Conservation (phyloP, 2,888 invertebrate genomes). For the Abrostola tripartita region DNA sequence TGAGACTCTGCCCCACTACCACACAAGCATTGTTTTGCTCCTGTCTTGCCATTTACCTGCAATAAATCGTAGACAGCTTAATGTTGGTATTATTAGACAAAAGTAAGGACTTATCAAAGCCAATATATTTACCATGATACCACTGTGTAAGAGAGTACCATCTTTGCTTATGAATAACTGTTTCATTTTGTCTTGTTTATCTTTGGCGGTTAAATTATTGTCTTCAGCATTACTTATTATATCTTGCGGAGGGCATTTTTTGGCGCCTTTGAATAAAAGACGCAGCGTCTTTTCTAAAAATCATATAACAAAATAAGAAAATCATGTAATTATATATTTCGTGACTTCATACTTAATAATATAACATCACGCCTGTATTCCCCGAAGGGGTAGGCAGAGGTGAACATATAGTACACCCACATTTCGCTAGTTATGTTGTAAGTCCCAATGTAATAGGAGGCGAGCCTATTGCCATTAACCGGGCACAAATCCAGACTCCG, state of each 20-base stretch:
- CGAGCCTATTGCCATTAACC: no score
- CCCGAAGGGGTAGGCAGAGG: no score
- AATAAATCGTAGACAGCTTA: neutral
- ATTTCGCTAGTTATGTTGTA: no score
- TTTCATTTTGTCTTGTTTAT: conserved; percentile 74
- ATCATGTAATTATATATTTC: no score
- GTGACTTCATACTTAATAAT: no score
- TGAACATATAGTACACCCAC: no score
- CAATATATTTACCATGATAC: conserved; percentile 64
- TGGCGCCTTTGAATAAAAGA: conserved; percentile 77
- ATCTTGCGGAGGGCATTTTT: conserved; percentile 60
- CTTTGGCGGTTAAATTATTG: conserved; percentile 16
- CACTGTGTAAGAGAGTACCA: conserved; percentile 72
- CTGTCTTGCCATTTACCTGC: conserved; percentile 51
- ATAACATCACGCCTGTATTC: no score
- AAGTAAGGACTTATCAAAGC: neutral
- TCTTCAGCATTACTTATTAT: conserved; percentile 32
- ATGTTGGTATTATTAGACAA: neutral
- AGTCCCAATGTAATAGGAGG: no score
- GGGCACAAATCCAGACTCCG: no score
- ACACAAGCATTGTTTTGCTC: conserved; percentile 62
- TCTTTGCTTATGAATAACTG: conserved; percentile 79
- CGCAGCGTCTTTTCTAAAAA: conserved; percentile 77
- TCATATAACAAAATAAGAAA: conserved; percentile 6
- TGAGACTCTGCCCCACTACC: conserved; percentile 54